phyloP scores from a whole-genome alignment of 2,797 vertebrate genomes.

The Luscinia luscinia region DNA sequence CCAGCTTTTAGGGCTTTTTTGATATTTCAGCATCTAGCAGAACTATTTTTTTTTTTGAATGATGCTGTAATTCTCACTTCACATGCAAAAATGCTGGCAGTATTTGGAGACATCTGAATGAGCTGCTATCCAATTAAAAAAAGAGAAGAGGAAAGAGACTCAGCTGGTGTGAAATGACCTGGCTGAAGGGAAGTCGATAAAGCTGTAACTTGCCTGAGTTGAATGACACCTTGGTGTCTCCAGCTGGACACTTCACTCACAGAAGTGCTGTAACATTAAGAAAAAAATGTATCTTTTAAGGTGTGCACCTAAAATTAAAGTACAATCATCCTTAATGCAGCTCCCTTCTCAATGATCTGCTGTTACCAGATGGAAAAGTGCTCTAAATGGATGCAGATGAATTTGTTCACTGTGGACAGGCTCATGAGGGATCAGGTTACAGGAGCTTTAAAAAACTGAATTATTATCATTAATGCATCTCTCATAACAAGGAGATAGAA shows the following conservation, averaged over 20 bases:
- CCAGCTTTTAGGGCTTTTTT: background rate
- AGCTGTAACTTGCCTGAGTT: background rate
- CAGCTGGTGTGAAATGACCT: slow-evolving; percentile 44
- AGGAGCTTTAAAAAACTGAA: background rate
- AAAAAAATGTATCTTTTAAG: background rate
- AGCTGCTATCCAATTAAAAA: slow-evolving; percentile 1
- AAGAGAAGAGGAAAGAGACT: background rate
- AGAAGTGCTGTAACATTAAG: background rate
- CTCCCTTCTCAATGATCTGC: background rate
- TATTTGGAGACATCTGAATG: slow-evolving; percentile 13
- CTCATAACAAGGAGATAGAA: background rate
- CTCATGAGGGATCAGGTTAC: background rate
- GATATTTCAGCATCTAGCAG: background rate
- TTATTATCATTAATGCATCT: background rate
- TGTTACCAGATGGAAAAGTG: slow-evolving; percentile 13
- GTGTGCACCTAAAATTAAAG: background rate
- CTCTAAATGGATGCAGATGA: background rate
- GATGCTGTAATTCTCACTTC: background rate
- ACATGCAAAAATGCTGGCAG: slow-evolving; percentile 37
- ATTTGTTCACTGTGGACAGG: background rate
- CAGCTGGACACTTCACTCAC: background rate
- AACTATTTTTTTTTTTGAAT: background rate
- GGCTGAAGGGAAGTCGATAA: background rate
- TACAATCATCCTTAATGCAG: background rate
- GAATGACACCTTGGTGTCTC: background rate